Base-by-base conservation (phyloP, 2,113 vertebrate genomes). In the Ophiodon elongatus region DNA sequence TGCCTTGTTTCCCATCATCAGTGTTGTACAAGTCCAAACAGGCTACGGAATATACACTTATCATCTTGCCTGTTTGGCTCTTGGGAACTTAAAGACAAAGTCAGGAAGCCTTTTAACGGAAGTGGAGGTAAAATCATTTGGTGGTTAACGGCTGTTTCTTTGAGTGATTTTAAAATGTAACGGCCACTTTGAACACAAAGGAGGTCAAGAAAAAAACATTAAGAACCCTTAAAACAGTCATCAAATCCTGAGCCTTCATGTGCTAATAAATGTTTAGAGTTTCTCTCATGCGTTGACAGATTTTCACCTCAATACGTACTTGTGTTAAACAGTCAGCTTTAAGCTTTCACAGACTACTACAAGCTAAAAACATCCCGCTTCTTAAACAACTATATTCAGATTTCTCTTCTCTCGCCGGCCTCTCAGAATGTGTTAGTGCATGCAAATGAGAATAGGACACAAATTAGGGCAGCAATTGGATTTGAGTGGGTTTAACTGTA, bases 401-500 rank as follows among this genome's bases (percentile, higher is more conserved):
- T 87, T 83, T 65, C 31, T 69, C 76, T 83, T 39, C 72, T 71
- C 52, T 79, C 45, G 5, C 72, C 67, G 25, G 72, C 43, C 35
- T 82, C 78, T 57, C n/a, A 68, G 57, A 76, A 75, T n/a, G 56
- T 9, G 76, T 75, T 70, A 37, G 41, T 33, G 65, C 76, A 74
- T 77, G 77, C 83, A 90, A 86, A 88, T 76, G 59, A 89, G 66
- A 25, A 59, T 31, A n/a, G 54, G 71, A 65, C 52, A 63, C 65
- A 85, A 86, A 89, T 83, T 73, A 74, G 67, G 74, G 17, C 79
- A 81, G 73, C 50, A 19, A 50, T 64, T 81, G 67, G 64, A 66
- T 50, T 60, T 47, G 37, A 81, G 57, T 69, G 60, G 43, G 70
- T 82, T 65, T 50, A 78, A 79, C 60, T 31, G n/a, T 65, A 35